Evolutionary conservation across 1,140 invertebrate species (phyloP).

Genomic region (Uloborus diversus): DNA sequence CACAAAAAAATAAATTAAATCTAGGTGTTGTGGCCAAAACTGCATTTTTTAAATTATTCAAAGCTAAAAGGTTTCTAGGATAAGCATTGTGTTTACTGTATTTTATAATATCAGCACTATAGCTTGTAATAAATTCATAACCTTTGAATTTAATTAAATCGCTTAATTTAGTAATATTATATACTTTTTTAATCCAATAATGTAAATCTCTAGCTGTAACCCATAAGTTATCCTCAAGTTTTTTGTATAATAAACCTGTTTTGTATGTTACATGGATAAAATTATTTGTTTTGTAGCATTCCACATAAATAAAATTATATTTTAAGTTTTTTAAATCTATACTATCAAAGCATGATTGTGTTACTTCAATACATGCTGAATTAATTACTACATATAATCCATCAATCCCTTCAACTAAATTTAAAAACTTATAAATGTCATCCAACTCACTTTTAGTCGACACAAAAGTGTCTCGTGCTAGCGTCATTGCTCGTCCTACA

Average conservation of each 20-base stretch:
- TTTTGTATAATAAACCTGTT: conserved; percentile 8
- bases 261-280: conserved; percentile 26
- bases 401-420: background rate
- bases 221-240: conserved; percentile 9
- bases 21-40: background rate
- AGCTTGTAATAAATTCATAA: conserved; percentile 9
- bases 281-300: conserved; percentile 20
- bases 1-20: conserved; percentile 6
- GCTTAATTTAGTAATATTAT: background rate
- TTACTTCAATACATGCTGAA: conserved; percentile 21
- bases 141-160: conserved; percentile 13
- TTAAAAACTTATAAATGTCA: background rate
- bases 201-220: conserved; percentile 7
- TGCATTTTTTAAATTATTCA: conserved; percentile 33
- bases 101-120: conserved; percentile 10
- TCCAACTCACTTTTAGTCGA: background rate
- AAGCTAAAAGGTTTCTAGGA: conserved; percentile 35
- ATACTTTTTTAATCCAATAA: conserved; percentile 17
- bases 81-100: conserved; percentile 34
- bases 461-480: conserved; percentile 15
- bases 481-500: conserved; percentile 22
- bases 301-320: conserved; percentile 1
- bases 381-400: conserved; percentile 25
- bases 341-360: background rate
- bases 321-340: conserved; percentile 7